Conservation (phyloP, 1,140 invertebrate species). For the Drosophila leontia region DNA sequence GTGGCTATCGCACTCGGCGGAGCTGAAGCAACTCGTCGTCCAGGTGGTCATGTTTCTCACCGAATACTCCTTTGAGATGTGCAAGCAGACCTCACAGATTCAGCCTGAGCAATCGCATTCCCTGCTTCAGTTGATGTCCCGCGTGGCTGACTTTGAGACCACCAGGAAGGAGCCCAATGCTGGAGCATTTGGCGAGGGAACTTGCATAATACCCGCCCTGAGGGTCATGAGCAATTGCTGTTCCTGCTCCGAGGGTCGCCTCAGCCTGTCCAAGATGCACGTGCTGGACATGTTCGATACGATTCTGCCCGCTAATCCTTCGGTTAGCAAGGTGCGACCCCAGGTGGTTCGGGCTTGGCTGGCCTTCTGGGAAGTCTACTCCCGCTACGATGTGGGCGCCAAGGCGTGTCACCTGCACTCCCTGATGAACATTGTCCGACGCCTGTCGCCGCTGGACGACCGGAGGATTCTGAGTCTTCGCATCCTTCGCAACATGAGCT, state of each 20-base stretch:
- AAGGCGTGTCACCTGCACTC: constrained; percentile 58
- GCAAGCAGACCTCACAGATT: constrained; percentile 58
- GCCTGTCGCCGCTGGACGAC: constrained; percentile 12
- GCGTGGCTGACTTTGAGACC: constrained; percentile 66
- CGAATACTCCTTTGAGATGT: constrained; percentile 73
- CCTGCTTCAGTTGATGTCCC: constrained; percentile 66
- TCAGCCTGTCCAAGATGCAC: constrained; percentile 66
- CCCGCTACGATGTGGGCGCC: constrained; percentile 83
- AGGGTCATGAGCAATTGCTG: constrained; percentile 75
- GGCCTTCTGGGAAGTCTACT: constrained; percentile 85
- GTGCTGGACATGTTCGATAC: constrained; percentile 84
- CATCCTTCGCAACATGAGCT: constrained; percentile 80
- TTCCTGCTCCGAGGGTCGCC: constrained; percentile 65
- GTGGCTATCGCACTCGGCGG: constrained; percentile 67
- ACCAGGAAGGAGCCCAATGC: constrained; percentile 50
- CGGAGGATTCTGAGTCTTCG: constrained; percentile 53
- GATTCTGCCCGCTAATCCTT: constrained; percentile 51
- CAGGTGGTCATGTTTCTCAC: constrained; percentile 61
- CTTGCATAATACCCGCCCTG: constrained; percentile 25
- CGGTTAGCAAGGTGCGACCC: constrained; percentile 80
- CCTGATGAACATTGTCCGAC: constrained; percentile 48
- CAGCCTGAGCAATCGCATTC: constrained; percentile 51
- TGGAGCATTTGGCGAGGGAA: neutral
- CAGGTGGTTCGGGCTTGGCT: constrained; percentile 84
- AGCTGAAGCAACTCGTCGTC: constrained; percentile 57